Conservation (phyloP, 1,140 invertebrate species). For the Dendrolimus kikuchii region DNA sequence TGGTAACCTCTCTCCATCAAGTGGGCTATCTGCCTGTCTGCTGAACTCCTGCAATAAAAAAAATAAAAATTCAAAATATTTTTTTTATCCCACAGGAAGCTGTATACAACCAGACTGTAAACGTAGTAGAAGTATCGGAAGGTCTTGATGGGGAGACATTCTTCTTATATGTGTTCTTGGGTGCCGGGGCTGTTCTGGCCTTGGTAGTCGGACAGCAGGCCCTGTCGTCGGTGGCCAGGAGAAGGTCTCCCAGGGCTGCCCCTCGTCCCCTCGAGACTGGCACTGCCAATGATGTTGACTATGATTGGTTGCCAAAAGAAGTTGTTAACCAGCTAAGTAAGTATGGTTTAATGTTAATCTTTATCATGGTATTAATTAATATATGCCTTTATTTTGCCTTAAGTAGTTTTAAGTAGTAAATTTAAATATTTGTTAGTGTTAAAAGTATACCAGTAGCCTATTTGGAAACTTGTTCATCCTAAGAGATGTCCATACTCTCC, state of each 20-base stretch:
- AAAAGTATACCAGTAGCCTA: too few relatives aligned
- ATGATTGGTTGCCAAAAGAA: slow-evolving; percentile 97
- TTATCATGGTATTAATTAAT: too few relatives aligned
- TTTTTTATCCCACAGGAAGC: slow-evolving; percentile 77
- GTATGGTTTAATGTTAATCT: slow-evolving; percentile 43
- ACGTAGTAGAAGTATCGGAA: slow-evolving; percentile 96
- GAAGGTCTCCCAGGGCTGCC: slow-evolving; percentile 70
- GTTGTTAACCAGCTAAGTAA: slow-evolving; percentile 87
- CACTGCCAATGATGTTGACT: slow-evolving; percentile 95
- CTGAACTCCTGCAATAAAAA: too few relatives aligned
- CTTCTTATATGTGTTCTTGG: slow-evolving; percentile 96
- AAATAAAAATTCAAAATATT: too few relatives aligned
- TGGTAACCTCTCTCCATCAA: too few relatives aligned
- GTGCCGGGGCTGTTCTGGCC: slow-evolving; percentile 89
- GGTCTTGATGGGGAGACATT: slow-evolving; percentile 98
- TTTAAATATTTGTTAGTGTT: too few relatives aligned
- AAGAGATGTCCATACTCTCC: too few relatives aligned
- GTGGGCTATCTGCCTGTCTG: too few relatives aligned
- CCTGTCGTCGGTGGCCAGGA: slow-evolving; percentile 83
- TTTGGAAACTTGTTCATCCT: too few relatives aligned
- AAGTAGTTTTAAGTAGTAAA: too few relatives aligned
- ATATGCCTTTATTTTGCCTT: too few relatives aligned
- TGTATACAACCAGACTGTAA: slow-evolving; percentile 99
- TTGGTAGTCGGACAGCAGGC: slow-evolving; percentile 94
- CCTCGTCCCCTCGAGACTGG: slow-evolving; percentile 83